phyloP scores from a whole-genome alignment of 2,113 vertebrate species.

The Eira barbara region DNA sequence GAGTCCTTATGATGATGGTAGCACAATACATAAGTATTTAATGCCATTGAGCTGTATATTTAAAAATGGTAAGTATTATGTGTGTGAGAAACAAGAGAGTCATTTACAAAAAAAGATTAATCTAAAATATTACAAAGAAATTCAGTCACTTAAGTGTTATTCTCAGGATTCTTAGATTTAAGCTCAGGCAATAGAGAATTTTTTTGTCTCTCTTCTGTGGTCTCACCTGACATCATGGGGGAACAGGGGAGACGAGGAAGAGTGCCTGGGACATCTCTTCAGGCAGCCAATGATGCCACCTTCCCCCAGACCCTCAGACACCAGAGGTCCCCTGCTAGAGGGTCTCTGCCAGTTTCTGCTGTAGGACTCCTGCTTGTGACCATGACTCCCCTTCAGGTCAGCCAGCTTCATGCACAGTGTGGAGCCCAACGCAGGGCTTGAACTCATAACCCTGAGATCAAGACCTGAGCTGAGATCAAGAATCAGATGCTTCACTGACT shows the following conservation, averaged over 20 bases:
- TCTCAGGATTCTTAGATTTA: neutral
- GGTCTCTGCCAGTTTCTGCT: neutral
- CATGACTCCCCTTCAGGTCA: neutral
- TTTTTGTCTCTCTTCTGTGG: neutral
- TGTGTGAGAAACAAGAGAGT: neutral
- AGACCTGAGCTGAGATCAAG: neutral
- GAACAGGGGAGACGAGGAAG: fast-evolving
- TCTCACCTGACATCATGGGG: neutral
- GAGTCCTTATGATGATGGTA: no score
- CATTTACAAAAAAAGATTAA: neutral
- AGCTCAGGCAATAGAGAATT: neutral
- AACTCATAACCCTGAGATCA: neutral
- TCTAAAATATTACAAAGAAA: neutral
- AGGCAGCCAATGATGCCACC: neutral
- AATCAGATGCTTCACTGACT: neutral
- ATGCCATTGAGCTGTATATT: neutral
- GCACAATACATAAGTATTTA: neutral
- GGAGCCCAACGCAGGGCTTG: neutral
- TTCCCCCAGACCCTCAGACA: neutral
- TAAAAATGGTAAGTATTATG: neutral
- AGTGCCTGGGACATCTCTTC: neutral
- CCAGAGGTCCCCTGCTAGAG: neutral
- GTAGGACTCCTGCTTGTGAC: neutral
- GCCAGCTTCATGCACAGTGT: neutral
- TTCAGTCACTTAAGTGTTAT: neutral